phyloP scores from a whole-genome alignment of 2,797 vertebrate genomes.

The Acanthurus lineatus region DNA sequence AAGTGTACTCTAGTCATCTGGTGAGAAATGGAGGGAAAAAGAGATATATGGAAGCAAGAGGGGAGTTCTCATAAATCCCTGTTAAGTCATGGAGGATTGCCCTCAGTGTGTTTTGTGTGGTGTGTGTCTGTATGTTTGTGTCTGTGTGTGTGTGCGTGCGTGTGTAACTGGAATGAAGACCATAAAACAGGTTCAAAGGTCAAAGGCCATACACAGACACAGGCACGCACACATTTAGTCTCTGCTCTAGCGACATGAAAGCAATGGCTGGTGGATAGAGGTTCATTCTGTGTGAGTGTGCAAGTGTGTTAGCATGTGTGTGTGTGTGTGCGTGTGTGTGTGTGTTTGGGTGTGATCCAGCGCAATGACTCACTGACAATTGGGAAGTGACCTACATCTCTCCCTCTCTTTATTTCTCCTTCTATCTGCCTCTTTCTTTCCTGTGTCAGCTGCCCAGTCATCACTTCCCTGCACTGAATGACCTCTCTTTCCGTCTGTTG shows the following conservation, averaged over 20 bases:
- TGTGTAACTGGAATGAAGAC: constrained; percentile 55
- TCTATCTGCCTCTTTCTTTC: constrained; percentile 77
- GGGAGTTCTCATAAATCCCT: constrained; percentile 52
- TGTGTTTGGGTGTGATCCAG: constrained; percentile 66
- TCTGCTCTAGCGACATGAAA: constrained; percentile 34
- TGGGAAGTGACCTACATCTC: constrained; percentile 82
- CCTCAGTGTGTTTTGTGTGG: constrained; percentile 16
- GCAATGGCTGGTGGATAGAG: constrained; percentile 22
- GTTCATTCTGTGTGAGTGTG: constrained; percentile 1
- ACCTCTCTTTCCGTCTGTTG: constrained; percentile 66
- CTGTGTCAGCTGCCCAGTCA: constrained; percentile 82
- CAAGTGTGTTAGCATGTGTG: constrained; percentile 30
- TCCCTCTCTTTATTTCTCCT: constrained; percentile 68
- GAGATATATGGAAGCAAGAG: constrained; percentile 23
- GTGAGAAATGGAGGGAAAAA: constrained; percentile 25
- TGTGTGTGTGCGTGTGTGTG: constrained; percentile 29
- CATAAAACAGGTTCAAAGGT: constrained; percentile 68
- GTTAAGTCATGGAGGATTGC: constrained; percentile 43
- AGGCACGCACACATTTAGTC: constrained; percentile 44
- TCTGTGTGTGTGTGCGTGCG: constrained; percentile 8
- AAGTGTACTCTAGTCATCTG: constrained; percentile 23
- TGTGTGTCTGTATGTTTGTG: constrained; percentile 15
- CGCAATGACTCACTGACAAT: constrained; percentile 80
- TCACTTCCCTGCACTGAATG: constrained; percentile 77
- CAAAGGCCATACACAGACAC: constrained; percentile 56